Evolutionary conservation across 2,113 vertebrate species (phyloP), one percentile per base, ranked within the genome.

Genomic region (Carassius auratus): DNA sequence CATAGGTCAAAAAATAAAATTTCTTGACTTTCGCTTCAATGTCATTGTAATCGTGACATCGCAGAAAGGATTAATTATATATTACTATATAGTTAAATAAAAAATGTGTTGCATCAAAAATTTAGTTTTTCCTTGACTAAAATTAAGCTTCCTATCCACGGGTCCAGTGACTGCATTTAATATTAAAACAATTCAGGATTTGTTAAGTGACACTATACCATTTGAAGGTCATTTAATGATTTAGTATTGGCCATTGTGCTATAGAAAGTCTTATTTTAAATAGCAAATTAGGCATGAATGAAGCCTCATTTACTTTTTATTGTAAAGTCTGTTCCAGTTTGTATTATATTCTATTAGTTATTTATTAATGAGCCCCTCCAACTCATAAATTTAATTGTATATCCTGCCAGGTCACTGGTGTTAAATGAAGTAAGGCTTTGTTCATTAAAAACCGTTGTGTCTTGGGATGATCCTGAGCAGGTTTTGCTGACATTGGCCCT

Each of bases 31-130:
- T 81, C 26, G 1, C 45, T 30, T 52, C 80, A 52, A n/a, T 68
- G 62, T 68, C 62, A 64, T 45, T 7, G 50, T 15, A 15, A 52
- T 52, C 4, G 50, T 52, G 50, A 52, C 14, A 15, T 52, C 1
- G 13, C 4, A 52, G n/a, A 80, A 48, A 26, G n/a, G 10, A 48
- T 80, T 80, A 64, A 64, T 64, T 23, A 80, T 79, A 17, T 45
- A 62, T 42, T 3, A 17, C 21, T 62, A n/a, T 52, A 52, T 42
- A 23, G 59, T 80, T 81, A 48, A 81, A 81, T 81, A 81, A 81
- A 79, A 19, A 5, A 66, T 81, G 59, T 48, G 42, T 48, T 48
- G n/a, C 57, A 80, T 80, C 77, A 80, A 80, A 80, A 48, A 80
- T 52, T 15, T 52, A 52, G 48, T 4, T 4, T 14, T 50, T 50